Evolutionary conservation across 2,888 invertebrate species (phyloP).

Genomic region (Hirtodrosophila alboralis): DNA sequence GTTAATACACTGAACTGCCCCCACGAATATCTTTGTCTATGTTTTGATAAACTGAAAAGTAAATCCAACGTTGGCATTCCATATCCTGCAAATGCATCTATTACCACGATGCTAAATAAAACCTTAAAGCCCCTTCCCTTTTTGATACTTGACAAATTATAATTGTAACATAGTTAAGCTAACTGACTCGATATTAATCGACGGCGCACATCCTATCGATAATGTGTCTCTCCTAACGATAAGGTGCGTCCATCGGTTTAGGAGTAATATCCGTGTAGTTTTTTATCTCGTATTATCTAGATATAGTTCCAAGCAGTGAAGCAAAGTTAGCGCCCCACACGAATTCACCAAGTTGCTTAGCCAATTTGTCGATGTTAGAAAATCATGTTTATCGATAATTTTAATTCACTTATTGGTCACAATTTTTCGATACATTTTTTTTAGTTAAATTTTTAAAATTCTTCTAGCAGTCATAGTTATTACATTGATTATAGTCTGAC

Average conservation of each 20-base stretch:
- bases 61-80: conserved; percentile 59
- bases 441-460: no score
- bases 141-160: conserved; percentile 34
- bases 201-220: conserved; percentile 24
- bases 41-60: conserved; percentile 24
- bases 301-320: conserved; percentile 39
- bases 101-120: neutral
- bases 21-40: conserved; percentile 15
- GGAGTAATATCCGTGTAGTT: conserved; percentile 4
- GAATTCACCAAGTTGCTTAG: conserved; percentile 21
- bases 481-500: no score
- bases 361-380: neutral
- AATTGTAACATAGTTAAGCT: conserved; percentile 21
- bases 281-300: conserved; percentile 12
- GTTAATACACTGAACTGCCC: conserved; percentile 26
- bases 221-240: conserved; percentile 12
- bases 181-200: conserved; percentile 11
- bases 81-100: conserved; percentile 52
- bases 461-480: no score
- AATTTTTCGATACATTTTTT: neutral
- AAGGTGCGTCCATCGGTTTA: conserved; percentile 21
- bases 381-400: conserved; percentile 11
- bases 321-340: conserved; percentile 48
- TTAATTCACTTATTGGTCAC: conserved; percentile 5
- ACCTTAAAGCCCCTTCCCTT: conserved; percentile 1